Evolutionary conservation across 1,140 invertebrate genomes (phyloP).

Genomic region (Whitmania pigra): DNA sequence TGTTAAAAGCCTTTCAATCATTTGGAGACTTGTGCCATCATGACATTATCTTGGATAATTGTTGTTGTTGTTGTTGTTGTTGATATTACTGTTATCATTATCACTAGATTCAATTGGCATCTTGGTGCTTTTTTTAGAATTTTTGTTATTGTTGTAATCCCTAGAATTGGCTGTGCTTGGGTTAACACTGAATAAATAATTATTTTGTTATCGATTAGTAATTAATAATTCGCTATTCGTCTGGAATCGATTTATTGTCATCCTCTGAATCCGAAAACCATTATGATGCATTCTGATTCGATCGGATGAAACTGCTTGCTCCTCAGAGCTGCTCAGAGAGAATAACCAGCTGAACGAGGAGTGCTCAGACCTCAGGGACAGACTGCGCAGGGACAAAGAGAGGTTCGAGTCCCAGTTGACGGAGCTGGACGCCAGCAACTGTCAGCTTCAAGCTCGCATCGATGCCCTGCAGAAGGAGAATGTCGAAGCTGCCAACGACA

Average conservation of each 20-base stretch:
- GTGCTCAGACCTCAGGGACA: background rate
- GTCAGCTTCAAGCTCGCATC: background rate
- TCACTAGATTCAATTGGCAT: too few species aligned
- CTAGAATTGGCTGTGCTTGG: too few species aligned
- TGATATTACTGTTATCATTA: too few species aligned
- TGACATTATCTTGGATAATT: too few species aligned
- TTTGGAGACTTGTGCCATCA: too few species aligned
- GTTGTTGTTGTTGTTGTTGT: too few species aligned
- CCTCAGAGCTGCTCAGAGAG: conserved; percentile 10
- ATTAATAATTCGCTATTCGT: background rate
- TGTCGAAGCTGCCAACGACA: background rate
- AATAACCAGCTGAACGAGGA: conserved; percentile 15
- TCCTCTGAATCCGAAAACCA: background rate
- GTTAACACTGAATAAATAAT: too few species aligned
- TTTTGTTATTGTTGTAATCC: too few species aligned
- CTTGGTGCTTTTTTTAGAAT: too few species aligned
- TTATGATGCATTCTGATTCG: background rate
- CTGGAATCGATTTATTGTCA: background rate
- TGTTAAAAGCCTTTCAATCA: too few species aligned
- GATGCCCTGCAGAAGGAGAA: background rate
- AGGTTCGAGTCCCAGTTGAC: conserved; percentile 1
- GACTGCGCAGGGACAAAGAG: conserved; percentile 7
- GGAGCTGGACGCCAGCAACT: conserved; percentile 10
- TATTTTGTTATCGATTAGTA: too few species aligned
- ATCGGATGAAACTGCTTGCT: background rate